These are phyloP conservation scores for Pogonophryne albipinna DNA, from an alignment of 2,797 vertebrate genomes.

Conservation along the genomic window DNA sequence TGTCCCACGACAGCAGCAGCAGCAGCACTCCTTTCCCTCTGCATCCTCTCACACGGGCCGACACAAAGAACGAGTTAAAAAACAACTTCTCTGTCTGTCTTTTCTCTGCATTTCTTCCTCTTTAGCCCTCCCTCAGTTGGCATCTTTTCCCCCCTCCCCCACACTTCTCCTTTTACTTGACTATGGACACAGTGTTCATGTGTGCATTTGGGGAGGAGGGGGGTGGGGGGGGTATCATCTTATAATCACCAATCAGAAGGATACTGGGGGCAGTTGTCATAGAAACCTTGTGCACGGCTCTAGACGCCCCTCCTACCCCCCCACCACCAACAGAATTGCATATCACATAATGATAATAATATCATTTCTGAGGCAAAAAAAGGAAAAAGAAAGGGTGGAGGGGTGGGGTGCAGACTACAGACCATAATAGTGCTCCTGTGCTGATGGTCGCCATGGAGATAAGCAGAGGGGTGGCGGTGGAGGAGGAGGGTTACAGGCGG, in stretches of 20 bases:
- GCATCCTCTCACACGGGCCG: slow-evolving; percentile 7
- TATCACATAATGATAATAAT: slow-evolving; percentile 83
- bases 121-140: slow-evolving; percentile 36
- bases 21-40: slow-evolving; percentile 3
- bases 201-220: slow-evolving; percentile 67
- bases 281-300: slow-evolving; percentile 76
- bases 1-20: slow-evolving; percentile 43
- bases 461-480: slow-evolving; percentile 54
- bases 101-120: slow-evolving; percentile 30
- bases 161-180: slow-evolving; percentile 55
- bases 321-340: slow-evolving; percentile 53
- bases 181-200: slow-evolving; percentile 79
- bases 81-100: slow-evolving; percentile 62
- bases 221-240: slow-evolving; percentile 66
- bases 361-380: slow-evolving; percentile 79
- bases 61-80: slow-evolving; percentile 52
- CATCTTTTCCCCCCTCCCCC: slow-evolving; percentile 63
- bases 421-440: slow-evolving; percentile 84
- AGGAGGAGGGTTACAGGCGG: slow-evolving; percentile 64
- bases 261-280: slow-evolving; percentile 83
- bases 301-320: slow-evolving; percentile 70
- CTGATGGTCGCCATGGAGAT: slow-evolving; percentile 79
- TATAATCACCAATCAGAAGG: slow-evolving; percentile 86
- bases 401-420: slow-evolving; percentile 51
- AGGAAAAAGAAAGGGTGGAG: slow-evolving; percentile 12